A percentile compares a stretch with the other conserved stretches of the same genome.
phyloP scores from a whole-genome alignment of 1,140 invertebrate species.

The Trichoplusia ni region DNA sequence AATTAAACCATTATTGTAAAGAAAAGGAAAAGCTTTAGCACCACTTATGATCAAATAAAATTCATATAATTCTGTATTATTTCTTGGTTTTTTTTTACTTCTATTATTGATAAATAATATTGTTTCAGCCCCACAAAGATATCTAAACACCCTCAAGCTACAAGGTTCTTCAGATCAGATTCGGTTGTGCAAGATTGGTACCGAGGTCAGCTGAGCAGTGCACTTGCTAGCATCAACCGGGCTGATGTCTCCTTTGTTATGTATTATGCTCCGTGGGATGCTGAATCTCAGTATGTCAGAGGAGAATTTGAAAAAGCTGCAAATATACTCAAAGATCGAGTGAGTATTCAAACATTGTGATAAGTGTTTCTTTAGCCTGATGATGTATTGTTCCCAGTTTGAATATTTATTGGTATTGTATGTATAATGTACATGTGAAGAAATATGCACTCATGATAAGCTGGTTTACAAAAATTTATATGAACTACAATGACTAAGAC shows the following conservation, averaged over 20 bases:
- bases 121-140: conserved; percentile 85
- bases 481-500: no score
- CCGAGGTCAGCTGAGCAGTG: conserved; percentile 85
- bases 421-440: no score
- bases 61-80: no score
- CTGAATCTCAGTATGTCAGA: conserved; percentile 87
- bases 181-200: conserved; percentile 88
- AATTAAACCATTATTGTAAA: no score
- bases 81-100: background rate
- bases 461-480: no score
- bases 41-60: no score
- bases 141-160: conserved; percentile 84
- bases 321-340: conserved; percentile 86
- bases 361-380: no score
- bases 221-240: conserved; percentile 83
- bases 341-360: conserved; percentile 75
- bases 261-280: conserved; percentile 96
- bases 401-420: no score
- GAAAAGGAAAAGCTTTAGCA: no score
- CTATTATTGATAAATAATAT: background rate
- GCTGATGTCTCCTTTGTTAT: conserved; percentile 90
- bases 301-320: conserved; percentile 89
- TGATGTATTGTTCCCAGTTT: no score
- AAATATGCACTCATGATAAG: no score
- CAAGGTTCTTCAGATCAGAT: conserved; percentile 86